Percentiles rank a stretch among this genome's conserved stretches.
phyloP scores from a whole-genome alignment of 2,113 vertebrate genomes.

The Ranitomeya imitator region DNA sequence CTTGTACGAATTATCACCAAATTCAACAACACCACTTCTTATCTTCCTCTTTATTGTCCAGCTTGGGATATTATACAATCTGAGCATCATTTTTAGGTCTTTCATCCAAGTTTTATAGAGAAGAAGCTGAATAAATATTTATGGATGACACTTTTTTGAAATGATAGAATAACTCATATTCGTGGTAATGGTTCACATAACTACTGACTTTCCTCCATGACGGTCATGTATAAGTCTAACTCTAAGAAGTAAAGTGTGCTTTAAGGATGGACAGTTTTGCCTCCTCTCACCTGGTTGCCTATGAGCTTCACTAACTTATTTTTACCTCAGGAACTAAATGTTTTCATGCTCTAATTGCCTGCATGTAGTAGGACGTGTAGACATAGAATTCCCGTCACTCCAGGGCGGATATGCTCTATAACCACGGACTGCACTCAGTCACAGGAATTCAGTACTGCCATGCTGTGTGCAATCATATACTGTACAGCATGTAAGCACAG shows the following conservation, averaged over 20 bases:
- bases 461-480: neutral
- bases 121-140: neutral
- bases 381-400: neutral
- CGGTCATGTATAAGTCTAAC: neutral
- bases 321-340: neutral
- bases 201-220: neutral
- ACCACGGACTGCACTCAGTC: neutral
- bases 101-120: too few relatives aligned
- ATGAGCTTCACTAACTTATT: constrained; percentile 2
- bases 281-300: neutral
- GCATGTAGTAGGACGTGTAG: neutral
- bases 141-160: neutral
- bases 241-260: neutral
- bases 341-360: constrained; percentile 14
- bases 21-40: too few relatives aligned
- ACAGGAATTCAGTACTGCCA: neutral
- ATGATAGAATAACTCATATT: neutral
- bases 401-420: constrained; percentile 7
- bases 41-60: too few relatives aligned
- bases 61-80: too few relatives aligned
- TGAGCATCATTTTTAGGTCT: too few relatives aligned
- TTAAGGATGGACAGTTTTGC: neutral
- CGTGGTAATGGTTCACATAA: neutral
- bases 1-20: too few relatives aligned
- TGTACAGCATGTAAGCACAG: neutral